A percentile compares a stretch with the other conserved stretches of the same genome.
These are phyloP conservation scores for Oncopodura yosiiana DNA, from an alignment of 1,140 invertebrate species.

Conservation along the genomic window DNA sequence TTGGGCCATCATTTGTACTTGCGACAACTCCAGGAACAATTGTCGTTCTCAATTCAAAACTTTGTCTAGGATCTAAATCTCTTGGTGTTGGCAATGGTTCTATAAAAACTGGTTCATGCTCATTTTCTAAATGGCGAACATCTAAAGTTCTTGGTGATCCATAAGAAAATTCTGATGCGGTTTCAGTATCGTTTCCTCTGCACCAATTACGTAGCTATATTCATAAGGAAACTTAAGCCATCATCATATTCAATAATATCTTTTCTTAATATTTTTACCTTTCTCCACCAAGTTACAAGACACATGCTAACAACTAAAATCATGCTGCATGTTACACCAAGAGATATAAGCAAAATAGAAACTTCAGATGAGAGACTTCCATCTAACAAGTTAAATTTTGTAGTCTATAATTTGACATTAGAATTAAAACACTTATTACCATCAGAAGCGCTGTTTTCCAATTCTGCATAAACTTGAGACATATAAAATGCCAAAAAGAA, in stretches of 20 bases:
- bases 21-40: neutral
- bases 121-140: neutral
- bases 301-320: constrained; percentile 11
- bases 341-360: constrained; percentile 3
- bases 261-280: no score
- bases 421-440: no score
- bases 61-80: neutral
- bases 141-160: neutral
- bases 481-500: no score
- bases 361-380: no score
- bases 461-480: no score
- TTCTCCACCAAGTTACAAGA: constrained; percentile 14
- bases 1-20: neutral
- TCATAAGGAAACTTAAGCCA: no score
- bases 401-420: no score
- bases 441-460: no score
- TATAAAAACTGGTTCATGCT: neutral
- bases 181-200: constrained; percentile 4
- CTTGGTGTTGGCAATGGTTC: neutral
- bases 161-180: neutral
- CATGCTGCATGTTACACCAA: constrained; percentile 1
- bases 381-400: no score
- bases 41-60: constrained; percentile 14
- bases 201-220: neutral
- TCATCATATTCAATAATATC: no score